Evolutionary conservation across 2,888 invertebrate species (phyloP).

Genomic region (Athalia circularis): DNA sequence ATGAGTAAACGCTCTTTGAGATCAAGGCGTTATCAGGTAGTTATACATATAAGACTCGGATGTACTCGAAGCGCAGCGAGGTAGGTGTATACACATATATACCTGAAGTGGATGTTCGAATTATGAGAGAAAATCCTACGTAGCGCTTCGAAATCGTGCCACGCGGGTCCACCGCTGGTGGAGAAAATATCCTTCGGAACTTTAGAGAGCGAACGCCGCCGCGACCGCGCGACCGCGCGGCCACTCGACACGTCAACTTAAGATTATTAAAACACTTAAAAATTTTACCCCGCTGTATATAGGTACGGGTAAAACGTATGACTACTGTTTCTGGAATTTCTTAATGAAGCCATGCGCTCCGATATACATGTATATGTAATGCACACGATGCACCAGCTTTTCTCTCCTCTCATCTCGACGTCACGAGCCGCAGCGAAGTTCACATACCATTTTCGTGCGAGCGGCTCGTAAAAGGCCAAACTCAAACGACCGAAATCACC

Average conservation of each 20-base stretch:
- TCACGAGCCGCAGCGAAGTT: neutral
- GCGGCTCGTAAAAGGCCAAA: slow-evolving; percentile 33
- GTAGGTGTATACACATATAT: slow-evolving; percentile 20
- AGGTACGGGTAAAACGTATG: slow-evolving; percentile 45
- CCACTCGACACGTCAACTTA: slow-evolving; percentile 44
- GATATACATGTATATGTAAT: slow-evolving; percentile 20
- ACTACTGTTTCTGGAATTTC: slow-evolving; percentile 55
- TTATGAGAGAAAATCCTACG: slow-evolving; percentile 4
- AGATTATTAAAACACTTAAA: slow-evolving; percentile 47
- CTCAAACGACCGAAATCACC: neutral
- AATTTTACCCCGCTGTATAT: slow-evolving; percentile 14
- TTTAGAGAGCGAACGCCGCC: slow-evolving; percentile 36
- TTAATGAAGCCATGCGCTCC: slow-evolving; percentile 58
- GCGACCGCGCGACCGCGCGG: neutral
- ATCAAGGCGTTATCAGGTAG: slow-evolving; percentile 40
- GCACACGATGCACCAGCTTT: neutral
- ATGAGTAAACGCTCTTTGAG: slow-evolving; percentile 32
- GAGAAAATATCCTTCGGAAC: neutral
- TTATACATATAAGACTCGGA: slow-evolving; percentile 18
- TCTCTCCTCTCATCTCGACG: too few relatives aligned
- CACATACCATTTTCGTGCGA: slow-evolving; percentile 15
- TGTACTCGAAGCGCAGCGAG: neutral
- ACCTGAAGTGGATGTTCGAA: slow-evolving; percentile 11
- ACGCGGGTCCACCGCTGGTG: neutral
- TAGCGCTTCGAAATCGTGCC: slow-evolving; percentile 33